Base-by-base conservation (phyloP, 2,113 vertebrate species). In the Rhinogobius similis region DNA sequence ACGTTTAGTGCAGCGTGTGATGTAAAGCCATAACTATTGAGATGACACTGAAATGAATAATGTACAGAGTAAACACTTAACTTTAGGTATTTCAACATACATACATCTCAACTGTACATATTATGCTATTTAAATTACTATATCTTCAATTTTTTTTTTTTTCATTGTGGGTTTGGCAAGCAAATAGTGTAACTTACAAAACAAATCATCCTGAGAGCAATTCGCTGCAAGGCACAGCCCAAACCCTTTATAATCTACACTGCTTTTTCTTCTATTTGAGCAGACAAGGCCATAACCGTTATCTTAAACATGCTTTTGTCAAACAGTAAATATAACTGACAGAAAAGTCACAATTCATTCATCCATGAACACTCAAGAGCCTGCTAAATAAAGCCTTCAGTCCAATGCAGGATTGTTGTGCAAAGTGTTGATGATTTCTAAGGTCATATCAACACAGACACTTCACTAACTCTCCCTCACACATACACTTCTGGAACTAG, bases 121-220 rank as follows among this genome's bases (percentile, higher is more conserved):
- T 62, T 46, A 71, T 53, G 73, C 50, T 68, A 55, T 55, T 55
- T 65, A 67, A 75, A 39, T n/a, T 74, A 82, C 76, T 86, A 81
- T 80, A 85, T 75, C 71, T 78, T 87, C 63, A 80, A 85, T 72
- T 72, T 70, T 74, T 83, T 63, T 69, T 29, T 29, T 29, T 29
- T 29, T 5, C 29, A 29, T 29, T 50, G 61, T 68, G 66, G 52
- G 81, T 78, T 77, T 78, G 77, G 75, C 86, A 79, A 73, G 68
- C 69, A 75, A 67, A 72, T 56, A 84, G n/a, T 67, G 46, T 75
- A 83, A 76, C 68, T 73, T 73, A 75, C 68, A 83, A 86, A 86
- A 79, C 67, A 87, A 86, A 89, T 77, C 85, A 86, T 85, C 89
- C 87, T 89, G 89, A 89, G 89, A 87, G 77, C 83, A 77, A 79